A percentile compares a stretch with the other conserved stretches of the same genome.
phyloP scores from a whole-genome alignment of 1,140 invertebrate genomes.

The Drosophila yakuba region DNA sequence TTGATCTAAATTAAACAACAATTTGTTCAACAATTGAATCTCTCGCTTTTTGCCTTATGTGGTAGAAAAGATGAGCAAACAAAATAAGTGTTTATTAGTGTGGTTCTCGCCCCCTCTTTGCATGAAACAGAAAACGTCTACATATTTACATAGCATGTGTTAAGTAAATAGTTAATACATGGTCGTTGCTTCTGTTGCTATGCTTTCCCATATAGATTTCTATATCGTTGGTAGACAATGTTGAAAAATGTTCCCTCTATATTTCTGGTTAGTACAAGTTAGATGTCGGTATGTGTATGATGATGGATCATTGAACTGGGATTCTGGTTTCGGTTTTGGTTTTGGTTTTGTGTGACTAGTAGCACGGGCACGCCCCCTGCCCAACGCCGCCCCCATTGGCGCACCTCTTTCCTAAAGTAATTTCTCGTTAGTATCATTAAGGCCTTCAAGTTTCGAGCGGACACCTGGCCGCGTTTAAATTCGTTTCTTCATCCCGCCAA shows the following conservation, averaged over 20 bases:
- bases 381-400: slow-evolving; percentile 27
- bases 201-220: slow-evolving; percentile 13
- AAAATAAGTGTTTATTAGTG: slow-evolving; percentile 37
- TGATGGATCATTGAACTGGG: slow-evolving; percentile 59
- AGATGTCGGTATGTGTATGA: slow-evolving; percentile 40
- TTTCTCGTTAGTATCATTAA: slow-evolving; percentile 75
- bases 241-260: slow-evolving; percentile 47
- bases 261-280: slow-evolving; percentile 48
- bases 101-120: slow-evolving; percentile 37
- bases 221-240: slow-evolving; percentile 44
- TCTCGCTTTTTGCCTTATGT: slow-evolving; percentile 29
- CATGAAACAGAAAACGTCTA: slow-evolving; percentile 33
- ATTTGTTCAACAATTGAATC: slow-evolving; percentile 64
- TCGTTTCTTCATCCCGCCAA: slow-evolving; percentile 58
- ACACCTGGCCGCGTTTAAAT: slow-evolving; percentile 69
- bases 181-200: slow-evolving; percentile 43
- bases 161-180: slow-evolving; percentile 75
- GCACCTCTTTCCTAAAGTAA: slow-evolving; percentile 61
- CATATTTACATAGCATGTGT: slow-evolving; percentile 39
- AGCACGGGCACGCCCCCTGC: slow-evolving; percentile 43
- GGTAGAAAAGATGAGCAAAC: slow-evolving; percentile 68
- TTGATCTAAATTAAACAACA: slow-evolving; percentile 74
- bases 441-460: slow-evolving; percentile 77
- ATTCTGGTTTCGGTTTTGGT: slow-evolving; percentile 51
- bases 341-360: slow-evolving; percentile 59